These are phyloP conservation scores for Pachyuromys duprasi DNA, from an alignment of 2,797 vertebrate species.

Conservation along the genomic window DNA sequence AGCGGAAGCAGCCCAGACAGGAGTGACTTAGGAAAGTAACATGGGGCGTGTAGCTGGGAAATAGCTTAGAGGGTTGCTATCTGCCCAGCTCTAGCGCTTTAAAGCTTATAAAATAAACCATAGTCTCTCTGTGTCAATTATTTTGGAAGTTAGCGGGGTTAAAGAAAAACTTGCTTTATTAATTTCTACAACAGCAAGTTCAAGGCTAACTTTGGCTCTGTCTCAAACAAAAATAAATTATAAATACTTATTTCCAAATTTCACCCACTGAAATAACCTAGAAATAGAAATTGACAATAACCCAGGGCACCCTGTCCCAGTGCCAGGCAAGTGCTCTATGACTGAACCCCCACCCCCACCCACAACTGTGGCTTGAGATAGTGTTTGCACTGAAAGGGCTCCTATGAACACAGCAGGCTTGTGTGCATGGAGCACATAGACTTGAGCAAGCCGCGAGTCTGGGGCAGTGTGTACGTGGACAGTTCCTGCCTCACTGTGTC, in stretches of 20 bases:
- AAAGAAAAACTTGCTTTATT: too few relatives aligned
- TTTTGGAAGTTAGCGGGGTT: too few relatives aligned
- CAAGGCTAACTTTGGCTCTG: neutral
- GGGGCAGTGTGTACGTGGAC: neutral
- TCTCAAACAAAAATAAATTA: neutral
- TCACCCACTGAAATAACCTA: slow-evolving; percentile 2
- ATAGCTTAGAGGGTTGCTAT: too few relatives aligned
- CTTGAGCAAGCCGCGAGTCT: neutral
- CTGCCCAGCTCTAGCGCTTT: too few relatives aligned
- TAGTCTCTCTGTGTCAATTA: too few relatives aligned
- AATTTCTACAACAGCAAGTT: neutral
- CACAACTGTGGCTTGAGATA: neutral
- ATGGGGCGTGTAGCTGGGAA: too few relatives aligned
- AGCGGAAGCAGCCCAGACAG: too few relatives aligned
- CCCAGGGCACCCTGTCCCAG: neutral
- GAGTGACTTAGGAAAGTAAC: too few relatives aligned
- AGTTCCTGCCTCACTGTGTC: neutral
- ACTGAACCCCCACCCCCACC: neutral
- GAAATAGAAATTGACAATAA: neutral
- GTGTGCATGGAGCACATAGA: neutral
- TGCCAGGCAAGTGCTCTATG: neutral
- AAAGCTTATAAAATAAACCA: too few relatives aligned
- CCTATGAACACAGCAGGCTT: neutral
- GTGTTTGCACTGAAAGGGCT: neutral
- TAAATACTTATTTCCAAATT: neutral